phyloP scores from a whole-genome alignment of 2,797 vertebrate species.

The Hafferia zeledoni region DNA sequence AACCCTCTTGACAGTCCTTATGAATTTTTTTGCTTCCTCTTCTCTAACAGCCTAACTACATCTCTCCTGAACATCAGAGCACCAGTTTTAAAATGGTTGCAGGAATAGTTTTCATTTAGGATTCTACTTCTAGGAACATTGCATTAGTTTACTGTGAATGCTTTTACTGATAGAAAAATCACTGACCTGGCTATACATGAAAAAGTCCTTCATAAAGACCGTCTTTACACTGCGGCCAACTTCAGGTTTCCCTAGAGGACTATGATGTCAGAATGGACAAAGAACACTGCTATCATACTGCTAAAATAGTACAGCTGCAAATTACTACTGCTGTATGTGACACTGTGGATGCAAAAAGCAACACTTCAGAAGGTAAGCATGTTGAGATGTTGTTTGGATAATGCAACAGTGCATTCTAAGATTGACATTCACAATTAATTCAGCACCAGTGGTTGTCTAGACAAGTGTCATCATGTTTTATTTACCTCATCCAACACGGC shows the following conservation, averaged over 20 bases:
- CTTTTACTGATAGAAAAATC: background rate
- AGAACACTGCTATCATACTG: background rate
- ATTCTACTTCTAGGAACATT: background rate
- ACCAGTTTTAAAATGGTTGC: background rate
- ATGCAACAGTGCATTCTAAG: background rate
- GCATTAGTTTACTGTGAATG: background rate
- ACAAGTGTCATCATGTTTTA: slow-evolving; percentile 38
- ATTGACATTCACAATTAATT: slow-evolving; percentile 18
- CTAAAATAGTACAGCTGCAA: background rate
- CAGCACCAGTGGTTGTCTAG: background rate
- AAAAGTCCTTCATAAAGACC: background rate
- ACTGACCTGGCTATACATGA: background rate
- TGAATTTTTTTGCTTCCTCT: background rate
- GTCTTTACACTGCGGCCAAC: background rate
- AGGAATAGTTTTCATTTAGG: background rate
- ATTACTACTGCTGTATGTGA: background rate
- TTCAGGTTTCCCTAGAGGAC: background rate
- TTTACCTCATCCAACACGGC: slow-evolving; percentile 8
- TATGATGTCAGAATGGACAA: background rate
- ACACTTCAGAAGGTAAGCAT: background rate
- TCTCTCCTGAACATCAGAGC: background rate
- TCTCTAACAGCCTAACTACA: background rate
- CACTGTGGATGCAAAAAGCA: background rate
- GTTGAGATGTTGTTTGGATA: background rate
- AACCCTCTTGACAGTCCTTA: background rate